Evolutionary conservation across 1,140 invertebrate genomes (phyloP).

Genomic region (Mactra quadrangularis): DNA sequence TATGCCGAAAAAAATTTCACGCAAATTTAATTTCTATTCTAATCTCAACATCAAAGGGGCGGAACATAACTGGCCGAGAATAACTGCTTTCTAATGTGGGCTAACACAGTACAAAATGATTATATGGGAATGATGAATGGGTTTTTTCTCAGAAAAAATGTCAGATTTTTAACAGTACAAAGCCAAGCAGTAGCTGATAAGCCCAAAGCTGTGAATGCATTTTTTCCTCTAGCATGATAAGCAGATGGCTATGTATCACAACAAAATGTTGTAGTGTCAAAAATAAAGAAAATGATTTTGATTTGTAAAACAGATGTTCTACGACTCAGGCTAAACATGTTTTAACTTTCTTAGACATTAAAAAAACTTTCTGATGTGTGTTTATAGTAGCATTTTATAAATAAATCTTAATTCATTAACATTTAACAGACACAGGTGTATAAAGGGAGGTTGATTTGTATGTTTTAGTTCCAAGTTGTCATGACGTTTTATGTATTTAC

Average conservation of each 20-base stretch:
- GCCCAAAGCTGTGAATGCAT: conserved; percentile 34
- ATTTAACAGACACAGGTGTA: conserved; percentile 50
- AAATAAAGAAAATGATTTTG: conserved; percentile 52
- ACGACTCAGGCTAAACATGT: conserved; percentile 43
- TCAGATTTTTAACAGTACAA: conserved; percentile 43
- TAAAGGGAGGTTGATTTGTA: too few relatives aligned
- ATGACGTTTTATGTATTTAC: too few relatives aligned
- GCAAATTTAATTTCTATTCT: too few relatives aligned
- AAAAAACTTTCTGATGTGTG: conserved; percentile 24
- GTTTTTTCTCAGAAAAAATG: conserved; percentile 26
- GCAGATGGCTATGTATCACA: conserved; percentile 51
- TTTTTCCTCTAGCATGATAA: conserved; percentile 44
- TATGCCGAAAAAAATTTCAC: conserved; percentile 32
- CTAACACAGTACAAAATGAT: conserved; percentile 40
- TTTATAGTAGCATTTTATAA: conserved; percentile 47
- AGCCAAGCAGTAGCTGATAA: conserved; percentile 51
- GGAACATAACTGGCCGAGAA: too few relatives aligned
- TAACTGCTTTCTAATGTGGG: background rate
- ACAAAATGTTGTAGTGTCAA: conserved; percentile 49
- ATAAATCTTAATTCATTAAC: conserved; percentile 39
- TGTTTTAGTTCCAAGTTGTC: too few relatives aligned
- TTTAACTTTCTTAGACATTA: conserved; percentile 22
- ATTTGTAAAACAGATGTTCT: conserved; percentile 52
- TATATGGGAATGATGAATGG: conserved; percentile 44
- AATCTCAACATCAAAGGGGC: too few relatives aligned